A percentile compares a stretch with the other conserved stretches of the same genome.
These are phyloP conservation scores for Mixornis gularis DNA, from an alignment of 2,113 vertebrate species.

Conservation along the genomic window DNA sequence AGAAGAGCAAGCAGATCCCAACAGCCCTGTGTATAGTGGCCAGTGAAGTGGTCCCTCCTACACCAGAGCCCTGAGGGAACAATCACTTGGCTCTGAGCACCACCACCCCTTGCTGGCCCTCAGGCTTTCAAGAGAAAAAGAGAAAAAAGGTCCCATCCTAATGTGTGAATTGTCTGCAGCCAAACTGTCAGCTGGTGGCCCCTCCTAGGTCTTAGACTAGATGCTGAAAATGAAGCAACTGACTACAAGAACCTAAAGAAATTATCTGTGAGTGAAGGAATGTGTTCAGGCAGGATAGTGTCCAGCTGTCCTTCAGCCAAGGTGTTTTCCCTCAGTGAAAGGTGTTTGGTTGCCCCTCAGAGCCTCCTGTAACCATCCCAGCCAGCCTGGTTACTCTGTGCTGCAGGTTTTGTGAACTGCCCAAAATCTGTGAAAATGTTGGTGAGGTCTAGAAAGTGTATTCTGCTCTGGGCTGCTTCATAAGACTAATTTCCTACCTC, in stretches of 20 bases:
- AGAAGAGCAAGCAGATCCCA: neutral
- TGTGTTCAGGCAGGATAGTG: neutral
- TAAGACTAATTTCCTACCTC: neutral
- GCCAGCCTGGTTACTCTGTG: neutral
- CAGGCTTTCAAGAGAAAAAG: neutral
- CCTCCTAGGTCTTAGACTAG: neutral
- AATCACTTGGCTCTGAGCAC: neutral
- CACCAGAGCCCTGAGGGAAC: neutral
- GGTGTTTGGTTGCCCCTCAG: neutral
- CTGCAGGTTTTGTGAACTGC: neutral
- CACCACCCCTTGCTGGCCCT: neutral
- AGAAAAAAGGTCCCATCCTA: neutral
- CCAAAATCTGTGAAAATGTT: neutral
- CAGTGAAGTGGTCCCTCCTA: neutral
- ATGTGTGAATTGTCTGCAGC: neutral
- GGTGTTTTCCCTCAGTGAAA: neutral
- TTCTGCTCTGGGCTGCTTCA: neutral
- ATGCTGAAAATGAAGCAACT: neutral
- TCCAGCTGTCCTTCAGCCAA: neutral
- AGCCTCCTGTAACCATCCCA: neutral
- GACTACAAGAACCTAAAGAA: neutral
- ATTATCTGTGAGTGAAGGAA: neutral
- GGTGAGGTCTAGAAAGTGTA: neutral
- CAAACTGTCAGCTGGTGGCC: rapidly evolving
- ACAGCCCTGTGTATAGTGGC: neutral